Evolutionary conservation across 2,113 vertebrate genomes (phyloP).

Genomic region (Setophaga coronata): DNA sequence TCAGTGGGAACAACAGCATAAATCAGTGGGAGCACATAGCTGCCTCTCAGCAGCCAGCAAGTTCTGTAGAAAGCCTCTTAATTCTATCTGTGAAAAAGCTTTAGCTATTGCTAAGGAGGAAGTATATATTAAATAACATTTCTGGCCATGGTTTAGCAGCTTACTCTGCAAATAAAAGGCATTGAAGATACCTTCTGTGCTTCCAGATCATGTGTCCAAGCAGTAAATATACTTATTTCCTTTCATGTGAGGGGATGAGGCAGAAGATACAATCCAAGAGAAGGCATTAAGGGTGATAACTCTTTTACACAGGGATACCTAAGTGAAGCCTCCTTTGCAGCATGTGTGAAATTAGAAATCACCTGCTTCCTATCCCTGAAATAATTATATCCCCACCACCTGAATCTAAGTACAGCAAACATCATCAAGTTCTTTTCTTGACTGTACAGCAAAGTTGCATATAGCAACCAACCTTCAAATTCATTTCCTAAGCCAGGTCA

Average conservation of each 20-base stretch:
- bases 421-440: not conserved
- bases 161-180: not conserved
- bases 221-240: not conserved
- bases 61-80: not conserved
- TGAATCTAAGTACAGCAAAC: not conserved
- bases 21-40: slow-evolving; percentile 7
- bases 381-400: not conserved
- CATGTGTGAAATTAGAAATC: not conserved
- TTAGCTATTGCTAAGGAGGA: not conserved
- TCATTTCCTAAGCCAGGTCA: not conserved
- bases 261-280: not conserved
- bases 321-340: not conserved
- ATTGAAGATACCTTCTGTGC: not conserved
- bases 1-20: not conserved
- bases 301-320: not conserved
- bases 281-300: not conserved
- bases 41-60: not conserved
- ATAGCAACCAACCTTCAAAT: not conserved
- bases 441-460: not conserved
- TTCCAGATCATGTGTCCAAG: not conserved
- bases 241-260: not conserved
- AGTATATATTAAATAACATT: not conserved
- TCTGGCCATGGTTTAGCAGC: not conserved
- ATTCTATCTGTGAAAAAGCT: not conserved
- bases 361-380: not conserved